A percentile compares a stretch with the other conserved stretches of the same genome.
These are phyloP conservation scores for Enteromius paludinosus DNA, from an alignment of 2,797 vertebrate species.

Conservation along the genomic window DNA sequence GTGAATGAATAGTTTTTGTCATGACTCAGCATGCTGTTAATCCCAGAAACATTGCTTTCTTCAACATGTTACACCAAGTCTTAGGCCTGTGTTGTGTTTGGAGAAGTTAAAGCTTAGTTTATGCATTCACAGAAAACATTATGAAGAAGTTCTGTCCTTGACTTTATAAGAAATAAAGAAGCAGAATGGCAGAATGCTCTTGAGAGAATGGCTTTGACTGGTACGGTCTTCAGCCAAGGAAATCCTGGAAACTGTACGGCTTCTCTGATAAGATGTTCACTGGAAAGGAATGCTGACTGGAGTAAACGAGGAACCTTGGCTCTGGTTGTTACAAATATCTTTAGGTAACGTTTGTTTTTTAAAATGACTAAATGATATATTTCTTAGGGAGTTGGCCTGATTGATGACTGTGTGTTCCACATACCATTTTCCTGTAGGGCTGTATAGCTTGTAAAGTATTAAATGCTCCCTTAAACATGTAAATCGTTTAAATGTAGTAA, in stretches of 20 bases:
- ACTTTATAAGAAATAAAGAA: neutral
- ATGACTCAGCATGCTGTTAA: conserved; percentile 29
- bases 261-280: conserved; percentile 54
- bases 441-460: neutral
- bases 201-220: conserved; percentile 16
- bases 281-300: conserved; percentile 40
- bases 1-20: conserved; percentile 9
- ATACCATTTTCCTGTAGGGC: neutral
- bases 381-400: neutral
- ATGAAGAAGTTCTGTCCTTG: neutral
- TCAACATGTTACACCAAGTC: neutral
- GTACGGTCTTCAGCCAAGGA: conserved; percentile 36
- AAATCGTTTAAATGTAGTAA: neutral
- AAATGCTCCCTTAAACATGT: neutral
- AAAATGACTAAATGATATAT: neutral
- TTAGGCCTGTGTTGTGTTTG: neutral
- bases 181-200: neutral
- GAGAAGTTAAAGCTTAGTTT: neutral
- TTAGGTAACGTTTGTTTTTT: neutral
- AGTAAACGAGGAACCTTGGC: neutral
- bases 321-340: neutral
- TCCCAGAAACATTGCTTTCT: neutral
- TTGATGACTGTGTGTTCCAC: neutral
- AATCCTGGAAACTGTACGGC: conserved; percentile 53
- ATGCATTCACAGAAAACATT: neutral